These are phyloP conservation scores for Athene cunicularia DNA, from an alignment of 2,113 vertebrate species.

Conservation along the genomic window DNA sequence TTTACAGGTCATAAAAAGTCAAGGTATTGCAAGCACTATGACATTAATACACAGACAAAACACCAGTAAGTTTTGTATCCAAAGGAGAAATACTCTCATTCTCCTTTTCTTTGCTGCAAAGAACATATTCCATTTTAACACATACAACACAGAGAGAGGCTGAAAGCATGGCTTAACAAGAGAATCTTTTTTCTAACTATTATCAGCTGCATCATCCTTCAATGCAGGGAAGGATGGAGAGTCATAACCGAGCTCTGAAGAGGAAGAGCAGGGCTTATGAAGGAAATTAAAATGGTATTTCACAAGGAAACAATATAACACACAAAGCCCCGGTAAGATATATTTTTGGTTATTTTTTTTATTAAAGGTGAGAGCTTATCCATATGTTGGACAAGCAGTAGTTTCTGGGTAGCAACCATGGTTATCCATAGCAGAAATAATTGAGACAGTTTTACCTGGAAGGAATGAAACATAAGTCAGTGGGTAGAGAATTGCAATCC, in stretches of 20 bases:
- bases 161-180: neutral
- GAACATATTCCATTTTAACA: neutral
- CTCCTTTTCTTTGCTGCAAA: neutral
- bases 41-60: neutral
- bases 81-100: neutral
- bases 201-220: neutral
- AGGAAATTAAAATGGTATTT: neutral
- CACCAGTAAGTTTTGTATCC: accelerated
- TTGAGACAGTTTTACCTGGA: accelerated
- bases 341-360: neutral
- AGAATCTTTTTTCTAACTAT: neutral
- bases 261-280: neutral
- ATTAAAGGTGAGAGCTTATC: neutral
- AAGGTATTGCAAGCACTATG: neutral
- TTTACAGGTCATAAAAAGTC: neutral
- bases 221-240: neutral
- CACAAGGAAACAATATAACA: neutral
- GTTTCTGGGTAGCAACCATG: neutral
- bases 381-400: neutral
- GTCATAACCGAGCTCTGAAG: neutral
- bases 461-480: neutral
- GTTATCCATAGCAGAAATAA: neutral
- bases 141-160: accelerated
- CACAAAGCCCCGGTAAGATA: neutral
- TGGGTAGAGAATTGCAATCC: neutral